A percentile compares a stretch with the other conserved stretches of the same genome.
Conservation (phyloP, 37 sponge, comb jelly and placozoan species). For the Spongilla lacustris region DNA sequence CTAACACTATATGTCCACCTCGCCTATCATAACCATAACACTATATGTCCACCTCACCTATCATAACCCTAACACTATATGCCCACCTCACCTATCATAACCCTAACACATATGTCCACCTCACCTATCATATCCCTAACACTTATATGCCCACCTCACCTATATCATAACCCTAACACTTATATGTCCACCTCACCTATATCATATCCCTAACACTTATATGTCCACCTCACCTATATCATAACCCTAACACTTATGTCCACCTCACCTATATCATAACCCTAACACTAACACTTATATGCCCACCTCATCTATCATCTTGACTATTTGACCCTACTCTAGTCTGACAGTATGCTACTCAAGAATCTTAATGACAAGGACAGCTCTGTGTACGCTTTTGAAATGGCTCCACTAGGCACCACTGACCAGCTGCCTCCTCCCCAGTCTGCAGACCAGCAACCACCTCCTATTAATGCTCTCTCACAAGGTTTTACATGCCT, state of each 20-base stretch:
- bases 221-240: too few relatives aligned
- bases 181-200: background rate
- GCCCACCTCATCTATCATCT: background rate
- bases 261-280: background rate
- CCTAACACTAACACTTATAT: background rate
- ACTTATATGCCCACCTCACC: background rate
- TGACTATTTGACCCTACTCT: background rate
- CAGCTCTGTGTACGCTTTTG: slow-evolving; percentile 16
- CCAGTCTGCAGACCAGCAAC: background rate
- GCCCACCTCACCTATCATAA: too few relatives aligned
- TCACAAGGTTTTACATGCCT: background rate
- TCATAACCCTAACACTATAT: too few relatives aligned
- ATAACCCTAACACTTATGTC: too few relatives aligned
- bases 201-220: too few relatives aligned
- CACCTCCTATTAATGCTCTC: background rate
- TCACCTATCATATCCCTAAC: too few relatives aligned
- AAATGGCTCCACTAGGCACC: slow-evolving; percentile 12
- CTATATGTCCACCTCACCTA: background rate
- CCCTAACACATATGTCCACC: too few relatives aligned
- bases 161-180: too few relatives aligned
- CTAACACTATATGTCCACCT: too few relatives aligned
- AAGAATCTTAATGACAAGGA: slow-evolving; percentile 15
- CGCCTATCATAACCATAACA: too few relatives aligned
- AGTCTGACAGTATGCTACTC: slow-evolving; percentile 26
- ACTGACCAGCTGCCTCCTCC: background rate